phyloP scores from a whole-genome alignment of 2,113 vertebrate species.

The Silurus meridionalis region DNA sequence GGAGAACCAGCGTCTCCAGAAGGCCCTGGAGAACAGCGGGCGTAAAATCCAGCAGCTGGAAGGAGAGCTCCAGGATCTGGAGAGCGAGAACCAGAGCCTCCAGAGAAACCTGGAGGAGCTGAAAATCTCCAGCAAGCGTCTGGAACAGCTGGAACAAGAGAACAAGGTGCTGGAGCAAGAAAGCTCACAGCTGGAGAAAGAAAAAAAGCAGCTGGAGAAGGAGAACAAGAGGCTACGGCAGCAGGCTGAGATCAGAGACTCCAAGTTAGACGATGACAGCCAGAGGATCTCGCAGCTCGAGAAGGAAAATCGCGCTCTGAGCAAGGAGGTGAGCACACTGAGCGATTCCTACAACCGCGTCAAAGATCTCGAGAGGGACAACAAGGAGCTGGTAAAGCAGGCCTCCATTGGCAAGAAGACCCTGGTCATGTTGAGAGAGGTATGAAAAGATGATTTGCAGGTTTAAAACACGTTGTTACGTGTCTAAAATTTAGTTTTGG shows the following conservation, averaged over 20 bases:
- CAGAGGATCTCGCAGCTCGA: constrained; percentile 84
- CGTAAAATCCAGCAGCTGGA: constrained; percentile 96
- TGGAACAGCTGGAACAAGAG: constrained; percentile 94
- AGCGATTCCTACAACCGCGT: constrained; percentile 86
- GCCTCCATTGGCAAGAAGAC: constrained; percentile 94
- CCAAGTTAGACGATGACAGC: constrained; percentile 89
- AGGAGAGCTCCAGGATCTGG: constrained; percentile 88
- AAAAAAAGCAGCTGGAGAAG: constrained; percentile 96
- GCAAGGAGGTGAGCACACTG: constrained; percentile 87
- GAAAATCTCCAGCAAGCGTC: constrained; percentile 94
- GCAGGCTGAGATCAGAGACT: constrained; percentile 93
- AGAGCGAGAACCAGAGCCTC: constrained; percentile 90
- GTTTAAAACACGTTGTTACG: background rate
- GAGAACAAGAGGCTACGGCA: constrained; percentile 95
- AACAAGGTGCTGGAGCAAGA: constrained; percentile 91
- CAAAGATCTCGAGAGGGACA: constrained; percentile 92
- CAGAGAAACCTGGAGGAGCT: constrained; percentile 92
- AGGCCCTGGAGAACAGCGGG: constrained; percentile 92
- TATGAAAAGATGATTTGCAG: constrained; percentile 49
- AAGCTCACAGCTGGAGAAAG: constrained; percentile 90
- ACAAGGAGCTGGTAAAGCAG: constrained; percentile 93
- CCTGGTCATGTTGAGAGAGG: constrained; percentile 88
- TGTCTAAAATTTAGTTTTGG: no score
- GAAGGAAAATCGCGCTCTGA: constrained; percentile 90
- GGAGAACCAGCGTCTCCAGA: constrained; percentile 96